These are phyloP conservation scores for Trissoscelio sp. DNA, from an alignment of 2,888 invertebrate genomes.

Conservation along the genomic window DNA sequence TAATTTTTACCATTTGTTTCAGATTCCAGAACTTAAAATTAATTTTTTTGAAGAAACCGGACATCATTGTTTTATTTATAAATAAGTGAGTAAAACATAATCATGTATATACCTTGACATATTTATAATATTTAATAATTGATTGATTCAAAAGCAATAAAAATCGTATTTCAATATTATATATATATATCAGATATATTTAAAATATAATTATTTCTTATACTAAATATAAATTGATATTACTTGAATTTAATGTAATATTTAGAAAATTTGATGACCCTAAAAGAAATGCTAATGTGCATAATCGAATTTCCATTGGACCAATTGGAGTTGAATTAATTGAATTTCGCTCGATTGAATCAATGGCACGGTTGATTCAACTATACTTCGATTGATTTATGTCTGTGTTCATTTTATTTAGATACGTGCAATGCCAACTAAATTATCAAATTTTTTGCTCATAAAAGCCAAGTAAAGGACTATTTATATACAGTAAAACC, in stretches of 20 bases:
- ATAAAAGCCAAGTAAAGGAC: neutral
- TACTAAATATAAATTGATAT: neutral
- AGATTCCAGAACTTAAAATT: too few relatives aligned
- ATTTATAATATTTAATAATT: too few relatives aligned
- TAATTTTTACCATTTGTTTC: too few relatives aligned
- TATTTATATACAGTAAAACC: neutral
- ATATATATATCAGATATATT: too few relatives aligned
- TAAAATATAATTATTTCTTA: too few relatives aligned
- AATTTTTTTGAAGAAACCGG: too few relatives aligned
- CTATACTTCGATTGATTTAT: neutral
- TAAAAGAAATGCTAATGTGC: neutral
- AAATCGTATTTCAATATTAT: too few relatives aligned
- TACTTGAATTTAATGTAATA: neutral
- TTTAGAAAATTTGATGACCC: neutral
- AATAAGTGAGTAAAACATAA: too few relatives aligned
- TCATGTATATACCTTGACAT: too few relatives aligned
- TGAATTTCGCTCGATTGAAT: conserved; percentile 13
- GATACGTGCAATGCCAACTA: neutral
- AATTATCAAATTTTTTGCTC: neutral
- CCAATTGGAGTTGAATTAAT: conserved; percentile 12
- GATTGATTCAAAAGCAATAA: too few relatives aligned
- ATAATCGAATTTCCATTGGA: neutral
- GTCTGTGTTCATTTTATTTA: neutral
- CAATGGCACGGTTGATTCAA: conserved; percentile 14
- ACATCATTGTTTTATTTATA: too few relatives aligned